phyloP scores from a whole-genome alignment of 2,797 vertebrate species.

The Bucorvus abyssinicus region DNA sequence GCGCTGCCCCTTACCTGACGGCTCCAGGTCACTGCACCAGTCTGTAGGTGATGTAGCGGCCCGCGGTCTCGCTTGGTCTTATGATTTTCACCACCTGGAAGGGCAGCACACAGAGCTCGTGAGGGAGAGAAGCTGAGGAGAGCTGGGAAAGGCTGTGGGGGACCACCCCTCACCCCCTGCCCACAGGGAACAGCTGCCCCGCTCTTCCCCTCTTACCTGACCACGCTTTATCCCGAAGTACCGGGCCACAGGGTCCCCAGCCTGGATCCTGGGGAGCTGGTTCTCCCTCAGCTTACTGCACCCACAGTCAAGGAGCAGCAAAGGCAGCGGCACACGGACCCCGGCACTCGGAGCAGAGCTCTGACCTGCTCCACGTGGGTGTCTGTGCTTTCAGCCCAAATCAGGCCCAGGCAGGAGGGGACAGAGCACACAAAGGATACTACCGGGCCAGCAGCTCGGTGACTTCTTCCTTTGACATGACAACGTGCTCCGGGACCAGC shows the following conservation, averaged over 20 bases:
- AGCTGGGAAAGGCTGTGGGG: neutral
- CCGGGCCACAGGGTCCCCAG: slow-evolving; percentile 93
- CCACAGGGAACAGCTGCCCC: neutral
- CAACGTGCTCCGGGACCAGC: slow-evolving; percentile 95
- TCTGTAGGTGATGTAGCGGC: slow-evolving; percentile 97
- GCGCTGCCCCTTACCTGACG: fast-evolving
- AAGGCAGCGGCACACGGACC: neutral
- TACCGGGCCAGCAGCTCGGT: slow-evolving; percentile 92
- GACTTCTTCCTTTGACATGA: slow-evolving; percentile 98
- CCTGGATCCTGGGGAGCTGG: slow-evolving; percentile 95
- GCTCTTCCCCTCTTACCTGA: slow-evolving; percentile 78
- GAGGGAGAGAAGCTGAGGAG: neutral
- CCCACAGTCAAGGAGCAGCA: slow-evolving; percentile 48
- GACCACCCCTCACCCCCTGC: neutral
- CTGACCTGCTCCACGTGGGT: no score
- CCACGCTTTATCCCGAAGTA: slow-evolving; percentile 98
- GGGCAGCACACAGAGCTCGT: fast-evolving
- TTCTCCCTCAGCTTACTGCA: slow-evolving; percentile 93
- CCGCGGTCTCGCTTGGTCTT: slow-evolving; percentile 92
- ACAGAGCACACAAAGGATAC: slow-evolving; percentile 81
- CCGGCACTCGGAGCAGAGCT: no score
- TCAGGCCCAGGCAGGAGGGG: no score
- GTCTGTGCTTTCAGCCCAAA: no score
- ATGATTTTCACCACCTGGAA: slow-evolving; percentile 96
- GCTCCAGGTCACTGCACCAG: slow-evolving; percentile 83